Base-by-base conservation (phyloP, 2,113 vertebrate species). In the Urocitellus parryii region DNA sequence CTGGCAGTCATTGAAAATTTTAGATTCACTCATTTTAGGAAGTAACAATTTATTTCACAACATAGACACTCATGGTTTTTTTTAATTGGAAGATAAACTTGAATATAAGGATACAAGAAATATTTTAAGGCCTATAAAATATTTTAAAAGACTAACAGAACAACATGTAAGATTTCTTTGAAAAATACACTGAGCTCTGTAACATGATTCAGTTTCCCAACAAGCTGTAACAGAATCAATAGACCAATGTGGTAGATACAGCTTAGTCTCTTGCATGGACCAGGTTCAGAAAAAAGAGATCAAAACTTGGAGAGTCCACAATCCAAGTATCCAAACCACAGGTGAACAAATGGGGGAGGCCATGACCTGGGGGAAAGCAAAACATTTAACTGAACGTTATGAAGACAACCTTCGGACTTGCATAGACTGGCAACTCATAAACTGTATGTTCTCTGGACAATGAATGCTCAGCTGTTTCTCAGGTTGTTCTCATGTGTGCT, bases 71-170 rank as follows among this genome's bases (percentile, higher is more conserved):
- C 51, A 5, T 1, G 32, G 32, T 4, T 4, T 27, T 34, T 79
- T 85, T 22, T 16, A 73, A 42, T 51, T 89, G 16, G 25, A 70
- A 58, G 34, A 68, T 56, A 83, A 61, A 83, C 10, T 61, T 89
- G 56, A 89, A 74, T 91, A 85, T 24, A 85, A 92, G 78, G 24
- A 78, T 53, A 48, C 70, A 3, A 82, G 39, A 74, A 87, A 20
- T 84, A 14, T 25, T 73, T 84, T 81, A 80, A 83, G 8, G 24
- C 5, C 70, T 73, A 16, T 14, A 73, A 88, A 32, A 8, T 39
- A 48, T n/a, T 53, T 93, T 20, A 51, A 72, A 95, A 83, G 13
- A 80, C 22, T 17, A 24, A 80, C 58, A 84, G 27, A 18, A 39
- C 76, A 86, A 67, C 18, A 58, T 13, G 39, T 53, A 73, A 89